phyloP scores from a whole-genome alignment of 2,888 invertebrate genomes.

The Rotaria sp. region DNA sequence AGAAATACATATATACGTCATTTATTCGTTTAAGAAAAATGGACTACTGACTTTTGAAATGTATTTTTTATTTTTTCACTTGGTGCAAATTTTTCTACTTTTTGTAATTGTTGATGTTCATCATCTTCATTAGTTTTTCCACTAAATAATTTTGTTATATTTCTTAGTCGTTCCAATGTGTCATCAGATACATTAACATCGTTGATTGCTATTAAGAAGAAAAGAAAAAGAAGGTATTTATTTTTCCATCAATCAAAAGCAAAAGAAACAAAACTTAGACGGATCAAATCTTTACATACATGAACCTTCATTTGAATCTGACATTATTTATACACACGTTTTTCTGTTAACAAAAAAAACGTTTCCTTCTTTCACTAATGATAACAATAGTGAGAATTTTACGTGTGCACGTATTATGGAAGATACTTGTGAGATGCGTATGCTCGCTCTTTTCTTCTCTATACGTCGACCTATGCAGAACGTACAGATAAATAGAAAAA shows the following conservation, averaged over 20 bases:
- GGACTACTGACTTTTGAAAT: slow-evolving; percentile 1
- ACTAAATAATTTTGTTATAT: slow-evolving; percentile 19
- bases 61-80: slow-evolving; percentile 6
- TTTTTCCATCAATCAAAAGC: background rate
- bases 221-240: background rate
- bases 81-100: background rate
- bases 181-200: background rate
- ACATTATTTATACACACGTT: background rate
- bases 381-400: background rate
- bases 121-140: background rate
- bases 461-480: background rate
- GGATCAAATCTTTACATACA: background rate
- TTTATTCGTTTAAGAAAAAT: background rate
- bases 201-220: background rate
- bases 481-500: background rate
- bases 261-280: background rate
- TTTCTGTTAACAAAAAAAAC: background rate
- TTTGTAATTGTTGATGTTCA: background rate
- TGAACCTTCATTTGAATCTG: background rate
- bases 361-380: background rate
- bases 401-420: background rate
- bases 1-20: no score
- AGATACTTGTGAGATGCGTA: background rate
- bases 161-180: background rate
- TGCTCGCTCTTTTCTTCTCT: background rate